phyloP scores from a whole-genome alignment of 1,140 invertebrate species.

The Drosophila setifemur region DNA sequence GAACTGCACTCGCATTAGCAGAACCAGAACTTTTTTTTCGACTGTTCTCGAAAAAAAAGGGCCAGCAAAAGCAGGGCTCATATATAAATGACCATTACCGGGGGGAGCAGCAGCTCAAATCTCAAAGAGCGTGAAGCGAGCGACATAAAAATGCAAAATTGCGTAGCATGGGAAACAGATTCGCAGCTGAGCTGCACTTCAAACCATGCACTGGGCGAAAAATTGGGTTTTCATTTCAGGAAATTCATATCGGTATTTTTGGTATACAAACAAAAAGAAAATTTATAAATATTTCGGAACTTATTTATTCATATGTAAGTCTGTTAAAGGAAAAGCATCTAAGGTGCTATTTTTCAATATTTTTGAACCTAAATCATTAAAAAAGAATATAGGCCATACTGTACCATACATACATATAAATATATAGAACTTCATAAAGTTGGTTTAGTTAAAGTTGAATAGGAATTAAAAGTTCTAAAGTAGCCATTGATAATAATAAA shows the following conservation, averaged over 20 bases:
- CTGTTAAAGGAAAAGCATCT: no score
- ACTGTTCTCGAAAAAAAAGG: conserved; percentile 56
- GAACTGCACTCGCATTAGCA: conserved; percentile 61
- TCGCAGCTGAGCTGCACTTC: conserved; percentile 27
- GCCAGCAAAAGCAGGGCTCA: conserved; percentile 43
- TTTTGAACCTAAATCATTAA: no score
- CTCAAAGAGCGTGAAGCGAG: conserved; percentile 44
- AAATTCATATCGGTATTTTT: no score
- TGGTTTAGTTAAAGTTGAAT: no score
- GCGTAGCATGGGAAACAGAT: conserved; percentile 52
- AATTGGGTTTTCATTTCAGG: no score
- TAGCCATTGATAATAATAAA: no score
- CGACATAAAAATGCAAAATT: conserved; percentile 54
- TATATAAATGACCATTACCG: conserved; percentile 58
- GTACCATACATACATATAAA: no score
- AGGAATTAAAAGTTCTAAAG: no score
- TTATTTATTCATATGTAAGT: neutral
- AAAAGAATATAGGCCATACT: no score
- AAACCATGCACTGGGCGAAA: neutral
- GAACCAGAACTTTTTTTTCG: conserved; percentile 46
- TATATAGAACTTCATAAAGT: no score
- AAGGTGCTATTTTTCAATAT: no score
- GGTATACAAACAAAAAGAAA: neutral
- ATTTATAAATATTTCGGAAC: neutral
- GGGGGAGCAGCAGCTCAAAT: conserved; percentile 16